These are phyloP conservation scores for Balaeniceps rex DNA, from an alignment of 2,113 vertebrate species.

Conservation along the genomic window DNA sequence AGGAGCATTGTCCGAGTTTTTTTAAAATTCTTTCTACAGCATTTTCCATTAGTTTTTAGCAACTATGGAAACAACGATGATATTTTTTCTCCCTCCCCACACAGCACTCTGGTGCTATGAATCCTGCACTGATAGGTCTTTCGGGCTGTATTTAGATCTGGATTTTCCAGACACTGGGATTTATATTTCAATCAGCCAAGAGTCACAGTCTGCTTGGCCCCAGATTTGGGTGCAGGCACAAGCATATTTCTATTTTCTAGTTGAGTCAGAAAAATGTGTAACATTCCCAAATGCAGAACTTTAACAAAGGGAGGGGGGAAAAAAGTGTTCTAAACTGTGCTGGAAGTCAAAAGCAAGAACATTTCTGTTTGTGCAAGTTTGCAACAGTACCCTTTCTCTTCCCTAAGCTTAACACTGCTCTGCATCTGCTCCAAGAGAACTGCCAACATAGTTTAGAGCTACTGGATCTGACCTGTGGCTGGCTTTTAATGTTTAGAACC, in stretches of 20 bases:
- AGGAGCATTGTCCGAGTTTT: background rate
- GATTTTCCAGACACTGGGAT: conserved; percentile 20
- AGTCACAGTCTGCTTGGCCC: conserved; percentile 12
- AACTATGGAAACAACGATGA: background rate
- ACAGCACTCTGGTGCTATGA: background rate
- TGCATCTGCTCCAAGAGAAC: background rate
- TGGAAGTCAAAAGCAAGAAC: background rate
- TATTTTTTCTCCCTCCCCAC: background rate
- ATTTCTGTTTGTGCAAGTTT: background rate
- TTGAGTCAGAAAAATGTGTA: background rate
- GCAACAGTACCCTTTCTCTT: background rate
- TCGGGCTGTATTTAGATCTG: background rate
- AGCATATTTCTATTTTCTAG: background rate
- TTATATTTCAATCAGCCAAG: conserved; percentile 11
- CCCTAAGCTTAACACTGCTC: background rate
- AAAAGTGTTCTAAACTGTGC: background rate
- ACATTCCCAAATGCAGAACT: background rate
- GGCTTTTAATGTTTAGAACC: conserved; percentile 6
- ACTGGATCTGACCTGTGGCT: background rate
- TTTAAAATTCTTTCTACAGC: background rate
- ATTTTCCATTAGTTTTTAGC: background rate
- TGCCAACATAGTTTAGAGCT: background rate
- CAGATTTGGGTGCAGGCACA: background rate
- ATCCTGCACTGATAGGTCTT: background rate
- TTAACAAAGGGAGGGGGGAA: background rate